These are phyloP conservation scores for Chironomus tepperi DNA, from an alignment of 1,140 invertebrate species.

Conservation along the genomic window DNA sequence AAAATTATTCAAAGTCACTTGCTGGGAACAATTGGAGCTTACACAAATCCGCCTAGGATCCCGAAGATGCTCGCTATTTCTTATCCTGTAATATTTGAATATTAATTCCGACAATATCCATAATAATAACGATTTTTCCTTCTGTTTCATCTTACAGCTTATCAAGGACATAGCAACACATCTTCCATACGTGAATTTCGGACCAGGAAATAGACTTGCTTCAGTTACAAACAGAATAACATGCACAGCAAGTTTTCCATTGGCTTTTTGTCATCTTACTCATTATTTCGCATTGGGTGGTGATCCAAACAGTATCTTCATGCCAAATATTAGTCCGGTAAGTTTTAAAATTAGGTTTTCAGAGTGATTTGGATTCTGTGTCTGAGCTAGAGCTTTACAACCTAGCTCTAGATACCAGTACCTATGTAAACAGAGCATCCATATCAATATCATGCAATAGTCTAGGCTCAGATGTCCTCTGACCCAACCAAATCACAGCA, in stretches of 20 bases:
- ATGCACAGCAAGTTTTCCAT: not conserved
- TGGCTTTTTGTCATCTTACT: not conserved
- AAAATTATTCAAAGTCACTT: constrained; percentile 51
- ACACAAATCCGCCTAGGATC: constrained; percentile 30
- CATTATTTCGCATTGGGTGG: not conserved
- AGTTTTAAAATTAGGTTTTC: too few relatives aligned
- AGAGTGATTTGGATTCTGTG: too few relatives aligned
- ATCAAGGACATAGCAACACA: not conserved
- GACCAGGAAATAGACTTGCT: not conserved
- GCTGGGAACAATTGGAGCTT: constrained; percentile 46
- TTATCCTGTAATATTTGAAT: not conserved
- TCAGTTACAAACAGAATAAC: not conserved
- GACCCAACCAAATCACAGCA: too few relatives aligned
- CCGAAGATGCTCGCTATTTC: not conserved
- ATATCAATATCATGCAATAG: too few relatives aligned
- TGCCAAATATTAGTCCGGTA: not conserved
- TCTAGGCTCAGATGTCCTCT: too few relatives aligned
- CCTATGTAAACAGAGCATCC: too few relatives aligned
- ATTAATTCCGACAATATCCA: too few relatives aligned
- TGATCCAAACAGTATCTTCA: not conserved
- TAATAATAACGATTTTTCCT: not conserved
- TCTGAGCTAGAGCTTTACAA: too few relatives aligned
- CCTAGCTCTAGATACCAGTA: too few relatives aligned
- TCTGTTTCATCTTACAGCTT: not conserved
- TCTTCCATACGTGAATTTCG: not conserved